These are phyloP conservation scores for Sericinus montela DNA, from an alignment of 2,888 invertebrate species.

Conservation along the genomic window DNA sequence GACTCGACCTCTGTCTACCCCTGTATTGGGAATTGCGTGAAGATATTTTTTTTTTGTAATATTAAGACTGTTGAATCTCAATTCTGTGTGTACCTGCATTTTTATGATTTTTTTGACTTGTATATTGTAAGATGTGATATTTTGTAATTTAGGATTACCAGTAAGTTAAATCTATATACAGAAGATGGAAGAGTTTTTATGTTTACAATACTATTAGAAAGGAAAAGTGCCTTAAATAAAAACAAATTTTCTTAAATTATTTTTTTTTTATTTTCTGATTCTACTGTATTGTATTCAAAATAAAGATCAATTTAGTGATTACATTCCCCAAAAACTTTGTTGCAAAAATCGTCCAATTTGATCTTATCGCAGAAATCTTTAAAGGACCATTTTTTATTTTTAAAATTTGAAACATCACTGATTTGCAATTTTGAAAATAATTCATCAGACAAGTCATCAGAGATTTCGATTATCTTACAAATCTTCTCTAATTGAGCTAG, in stretches of 20 bases:
- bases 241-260: constrained; percentile 12
- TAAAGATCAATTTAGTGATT: background rate
- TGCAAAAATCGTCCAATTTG: constrained; percentile 65
- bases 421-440: constrained; percentile 50
- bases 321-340: constrained; percentile 48
- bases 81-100: constrained; percentile 22
- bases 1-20: no score
- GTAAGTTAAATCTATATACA: constrained; percentile 7
- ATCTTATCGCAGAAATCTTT: constrained; percentile 64
- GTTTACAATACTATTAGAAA: background rate
- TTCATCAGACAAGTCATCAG: constrained; percentile 64
- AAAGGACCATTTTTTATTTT: constrained; percentile 57
- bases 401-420: constrained; percentile 18
- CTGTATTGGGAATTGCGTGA: no score
- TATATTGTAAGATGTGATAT: constrained; percentile 21
- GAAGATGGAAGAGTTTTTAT: background rate
- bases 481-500: constrained; percentile 61
- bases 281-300: background rate
- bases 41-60: no score
- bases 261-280: background rate
- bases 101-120: constrained; percentile 14
- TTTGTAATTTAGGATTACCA: constrained; percentile 13
- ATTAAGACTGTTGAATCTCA: constrained; percentile 33
- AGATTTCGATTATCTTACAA: constrained; percentile 70
- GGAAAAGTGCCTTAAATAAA: constrained; percentile 32